phyloP scores from a whole-genome alignment of 2,797 vertebrate species.

The Spinus olivaceus region DNA sequence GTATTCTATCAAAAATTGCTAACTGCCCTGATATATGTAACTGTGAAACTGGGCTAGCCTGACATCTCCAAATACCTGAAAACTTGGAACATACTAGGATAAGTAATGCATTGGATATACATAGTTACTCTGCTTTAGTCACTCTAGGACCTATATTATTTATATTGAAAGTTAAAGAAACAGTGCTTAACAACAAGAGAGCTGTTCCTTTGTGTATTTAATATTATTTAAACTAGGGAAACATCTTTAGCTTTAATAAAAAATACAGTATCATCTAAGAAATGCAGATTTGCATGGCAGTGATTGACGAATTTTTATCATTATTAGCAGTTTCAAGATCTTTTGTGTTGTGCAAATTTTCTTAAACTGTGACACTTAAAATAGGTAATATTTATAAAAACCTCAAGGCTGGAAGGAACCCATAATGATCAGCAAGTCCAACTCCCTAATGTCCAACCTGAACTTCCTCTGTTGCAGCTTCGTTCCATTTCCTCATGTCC shows the following conservation, averaged over 20 bases:
- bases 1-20: background rate
- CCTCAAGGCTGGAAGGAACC: background rate
- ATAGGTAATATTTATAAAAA: background rate
- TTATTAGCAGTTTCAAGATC: background rate
- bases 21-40: background rate
- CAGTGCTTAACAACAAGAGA: background rate
- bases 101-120: background rate
- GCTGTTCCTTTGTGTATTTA: background rate
- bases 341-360: background rate
- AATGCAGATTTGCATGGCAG: background rate
- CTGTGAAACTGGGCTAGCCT: background rate
- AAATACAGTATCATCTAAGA: background rate
- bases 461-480: background rate
- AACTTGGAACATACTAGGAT: background rate
- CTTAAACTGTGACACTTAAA: background rate
- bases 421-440: background rate
- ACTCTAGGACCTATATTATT: background rate
- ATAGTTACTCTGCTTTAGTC: background rate
- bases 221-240: background rate
- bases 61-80: background rate
- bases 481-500: fast-evolving
- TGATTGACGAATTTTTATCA: background rate
- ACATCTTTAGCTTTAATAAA: background rate
- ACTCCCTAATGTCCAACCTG: background rate
- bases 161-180: background rate